phyloP scores from a whole-genome alignment of 2,113 vertebrate species.

The Muntiacus muntjak region DNA sequence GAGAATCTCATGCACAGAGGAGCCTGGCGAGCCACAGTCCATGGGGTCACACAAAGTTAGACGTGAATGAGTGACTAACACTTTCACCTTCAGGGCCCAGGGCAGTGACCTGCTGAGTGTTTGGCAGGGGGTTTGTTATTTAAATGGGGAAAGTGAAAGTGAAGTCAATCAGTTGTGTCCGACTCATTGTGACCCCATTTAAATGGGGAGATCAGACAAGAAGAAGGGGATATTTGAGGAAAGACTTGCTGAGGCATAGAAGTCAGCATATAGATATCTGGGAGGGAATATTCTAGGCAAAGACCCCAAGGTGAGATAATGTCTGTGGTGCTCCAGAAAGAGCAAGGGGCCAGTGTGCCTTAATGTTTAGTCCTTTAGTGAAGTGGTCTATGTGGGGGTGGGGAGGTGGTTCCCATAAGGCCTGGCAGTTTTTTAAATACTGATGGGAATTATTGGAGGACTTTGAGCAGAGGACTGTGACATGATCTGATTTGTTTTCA shows the following conservation, averaged over 20 bases:
- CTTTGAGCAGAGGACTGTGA: not conserved
- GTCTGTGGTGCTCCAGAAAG: not conserved
- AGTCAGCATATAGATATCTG: not conserved
- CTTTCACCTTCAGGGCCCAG: not conserved
- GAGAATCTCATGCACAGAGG: not conserved
- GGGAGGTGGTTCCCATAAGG: not conserved
- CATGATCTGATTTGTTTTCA: not conserved
- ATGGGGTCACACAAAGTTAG: not conserved
- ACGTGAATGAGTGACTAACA: not conserved
- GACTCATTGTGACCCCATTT: not conserved
- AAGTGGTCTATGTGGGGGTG: not conserved
- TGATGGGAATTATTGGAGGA: not conserved
- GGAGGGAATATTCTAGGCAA: not conserved
- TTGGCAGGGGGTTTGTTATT: not conserved
- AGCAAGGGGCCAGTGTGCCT: not conserved
- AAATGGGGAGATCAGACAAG: not conserved
- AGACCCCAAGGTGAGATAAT: not conserved
- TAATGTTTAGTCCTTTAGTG: not conserved
- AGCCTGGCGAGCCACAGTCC: not conserved
- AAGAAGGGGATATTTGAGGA: not conserved
- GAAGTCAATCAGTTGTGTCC: not conserved
- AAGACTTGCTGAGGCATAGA: not conserved
- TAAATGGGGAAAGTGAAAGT: not conserved
- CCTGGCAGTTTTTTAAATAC: not conserved
- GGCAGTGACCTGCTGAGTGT: not conserved